Evolutionary conservation across 2,888 invertebrate species (phyloP), one percentile per base, ranked within the genome.

Genomic region (Automeris io): DNA sequence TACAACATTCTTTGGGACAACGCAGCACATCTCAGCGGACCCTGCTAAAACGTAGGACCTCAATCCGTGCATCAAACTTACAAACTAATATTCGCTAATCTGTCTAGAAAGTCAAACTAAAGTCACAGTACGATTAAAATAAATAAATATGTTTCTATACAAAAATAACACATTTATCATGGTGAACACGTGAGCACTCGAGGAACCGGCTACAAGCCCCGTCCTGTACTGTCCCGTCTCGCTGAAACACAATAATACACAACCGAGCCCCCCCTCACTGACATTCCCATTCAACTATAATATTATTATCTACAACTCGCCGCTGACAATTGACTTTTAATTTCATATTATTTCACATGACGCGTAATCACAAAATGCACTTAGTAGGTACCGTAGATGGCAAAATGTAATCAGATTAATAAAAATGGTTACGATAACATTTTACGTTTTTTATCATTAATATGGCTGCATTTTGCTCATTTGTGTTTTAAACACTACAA

Each of bases 81-180:
- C 42, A 50, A 32, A 54, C 78, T 80, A 83, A 54, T 74, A 78
- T 80, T 82, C 52, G 67, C 83, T 83, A 85, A 67, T 66, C 61
- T 64, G 65, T 62, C 75, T 74, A 74, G 57, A 59, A 60, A 70
- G 66, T 63, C 57, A 67, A 80, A 73, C 78, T 78, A 79, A 71
- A 57, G 57, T 74, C 71, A 68, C 70, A 58, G 57, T 70, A 70
- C 57, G 62, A 65, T 61, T 70, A 72, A 74, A 83, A 83, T 81
- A 85, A 83, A 85, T 83, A 83, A 79, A 81, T 83, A 82, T 78
- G 76, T 74, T 70, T 82, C 80, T 83, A 81, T 83, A 83, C 74
- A 83, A 82, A 82, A 83, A 81, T 80, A 81, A 82, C 70, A 70
- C 72, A 75, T 77, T 74, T 73, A 65, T 71, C 59, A 70, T 68